Conservation (phyloP, 2,888 invertebrate species). For the Scelioninae gen. 2 region DNA sequence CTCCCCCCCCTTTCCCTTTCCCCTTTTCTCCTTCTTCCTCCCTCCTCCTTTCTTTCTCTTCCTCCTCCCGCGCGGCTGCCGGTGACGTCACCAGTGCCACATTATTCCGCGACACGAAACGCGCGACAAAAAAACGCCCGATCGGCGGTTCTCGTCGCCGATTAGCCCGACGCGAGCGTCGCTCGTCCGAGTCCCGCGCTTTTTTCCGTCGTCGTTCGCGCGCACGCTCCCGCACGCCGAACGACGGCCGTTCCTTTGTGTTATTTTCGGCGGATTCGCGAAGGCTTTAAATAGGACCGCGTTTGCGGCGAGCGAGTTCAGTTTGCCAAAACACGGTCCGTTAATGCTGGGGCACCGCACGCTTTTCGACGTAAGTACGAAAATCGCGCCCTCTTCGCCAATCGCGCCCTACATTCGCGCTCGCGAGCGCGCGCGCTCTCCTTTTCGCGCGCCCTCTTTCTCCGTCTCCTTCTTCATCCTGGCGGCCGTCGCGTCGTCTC, state of each 20-base stretch:
- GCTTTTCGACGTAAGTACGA: slow-evolving; percentile 74
- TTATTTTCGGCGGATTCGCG: slow-evolving; percentile 73
- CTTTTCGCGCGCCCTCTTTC: not conserved
- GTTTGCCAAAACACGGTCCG: slow-evolving; percentile 69
- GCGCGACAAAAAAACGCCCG: too few species aligned
- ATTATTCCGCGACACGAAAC: too few species aligned
- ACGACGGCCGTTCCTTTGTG: slow-evolving; percentile 70
- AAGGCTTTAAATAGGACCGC: slow-evolving; percentile 75
- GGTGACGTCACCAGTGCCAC: too few species aligned
- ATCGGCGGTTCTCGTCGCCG: too few species aligned
- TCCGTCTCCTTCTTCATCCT: too few species aligned
- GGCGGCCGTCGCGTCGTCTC: not conserved
- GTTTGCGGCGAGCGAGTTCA: slow-evolving; percentile 70
- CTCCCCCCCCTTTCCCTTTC: too few species aligned
- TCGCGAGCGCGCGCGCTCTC: slow-evolving; percentile 10
- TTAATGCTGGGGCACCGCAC: slow-evolving; percentile 75
- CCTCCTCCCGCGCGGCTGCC: too few species aligned
- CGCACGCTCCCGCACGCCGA: slow-evolving; percentile 66
- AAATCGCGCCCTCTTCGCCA: slow-evolving; percentile 47
- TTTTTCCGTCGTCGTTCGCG: slow-evolving; percentile 40
- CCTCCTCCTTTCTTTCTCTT: too few species aligned
- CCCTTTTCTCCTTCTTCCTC: too few species aligned
- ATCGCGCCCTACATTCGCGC: slow-evolving; percentile 17
- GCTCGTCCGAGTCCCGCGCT: too few species aligned
- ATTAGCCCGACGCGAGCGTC: too few species aligned